phyloP scores from a whole-genome alignment of 2,113 vertebrate genomes.

The Semnopithecus entellus region DNA sequence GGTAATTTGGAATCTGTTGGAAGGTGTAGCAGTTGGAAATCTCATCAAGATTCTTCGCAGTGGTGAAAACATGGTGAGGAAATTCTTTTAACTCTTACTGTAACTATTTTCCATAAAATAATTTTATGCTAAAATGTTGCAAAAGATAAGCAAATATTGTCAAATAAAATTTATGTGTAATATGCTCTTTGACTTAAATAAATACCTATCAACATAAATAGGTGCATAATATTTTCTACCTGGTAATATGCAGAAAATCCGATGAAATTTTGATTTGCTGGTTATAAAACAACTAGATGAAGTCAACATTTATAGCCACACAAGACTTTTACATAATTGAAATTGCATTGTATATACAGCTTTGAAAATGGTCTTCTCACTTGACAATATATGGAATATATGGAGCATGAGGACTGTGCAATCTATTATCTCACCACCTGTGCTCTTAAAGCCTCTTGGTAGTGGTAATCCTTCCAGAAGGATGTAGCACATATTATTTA shows the following conservation, averaged over 20 bases:
- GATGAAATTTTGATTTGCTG: neutral
- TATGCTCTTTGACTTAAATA: neutral
- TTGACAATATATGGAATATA: no score
- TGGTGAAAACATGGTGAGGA: neutral
- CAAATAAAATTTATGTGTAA: neutral
- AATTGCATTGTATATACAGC: no score
- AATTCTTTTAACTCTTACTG: neutral
- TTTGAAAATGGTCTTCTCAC: neutral
- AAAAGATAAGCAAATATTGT: neutral
- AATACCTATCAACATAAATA: neutral
- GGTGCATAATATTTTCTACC: neutral
- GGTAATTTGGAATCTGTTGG: neutral
- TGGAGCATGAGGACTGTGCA: fast-evolving
- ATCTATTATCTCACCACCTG: fast-evolving
- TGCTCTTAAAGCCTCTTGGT: fast-evolving
- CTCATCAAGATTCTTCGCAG: neutral
- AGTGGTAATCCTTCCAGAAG: neutral
- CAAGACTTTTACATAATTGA: neutral
- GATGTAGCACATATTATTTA: fast-evolving
- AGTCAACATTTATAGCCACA: no score
- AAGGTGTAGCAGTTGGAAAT: neutral
- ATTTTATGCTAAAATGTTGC: neutral
- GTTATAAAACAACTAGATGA: neutral
- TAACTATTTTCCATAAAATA: neutral
- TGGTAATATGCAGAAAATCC: neutral